A percentile compares a stretch with the other conserved stretches of the same genome.
Conservation (phyloP, 2,888 invertebrate species). For the Parnassius glacialis region DNA sequence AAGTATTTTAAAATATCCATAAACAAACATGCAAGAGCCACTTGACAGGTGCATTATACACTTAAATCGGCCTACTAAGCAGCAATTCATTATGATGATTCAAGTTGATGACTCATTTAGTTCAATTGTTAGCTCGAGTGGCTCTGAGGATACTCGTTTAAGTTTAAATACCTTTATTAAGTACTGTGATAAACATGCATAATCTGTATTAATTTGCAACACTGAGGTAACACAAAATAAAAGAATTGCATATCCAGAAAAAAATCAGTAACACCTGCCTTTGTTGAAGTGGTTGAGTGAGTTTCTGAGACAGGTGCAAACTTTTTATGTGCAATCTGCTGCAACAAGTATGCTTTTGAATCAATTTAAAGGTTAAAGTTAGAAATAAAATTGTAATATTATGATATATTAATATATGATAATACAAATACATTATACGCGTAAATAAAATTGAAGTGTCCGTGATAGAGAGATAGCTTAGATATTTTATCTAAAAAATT, state of each 20-base stretch:
- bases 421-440: no score
- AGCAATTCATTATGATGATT: conserved; percentile 15
- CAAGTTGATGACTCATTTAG: conserved; percentile 19
- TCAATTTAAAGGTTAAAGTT: no score
- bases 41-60: conserved; percentile 22
- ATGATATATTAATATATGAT: no score
- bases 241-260: not conserved
- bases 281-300: conserved; percentile 18
- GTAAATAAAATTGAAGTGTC: no score
- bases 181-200: conserved; percentile 4
- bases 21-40: conserved; percentile 4
- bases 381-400: no score
- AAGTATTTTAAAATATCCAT: not conserved
- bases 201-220: not conserved
- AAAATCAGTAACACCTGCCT: conserved; percentile 19
- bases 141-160: not conserved
- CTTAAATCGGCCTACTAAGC: conserved; percentile 18
- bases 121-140: conserved; percentile 19
- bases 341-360: conserved; percentile 11
- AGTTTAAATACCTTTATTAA: conserved; percentile 4
- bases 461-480: no score
- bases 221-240: no score
- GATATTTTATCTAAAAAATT: no score
- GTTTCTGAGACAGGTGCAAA: conserved; percentile 21
- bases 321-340: conserved; percentile 16